Base-by-base conservation (phyloP, 1,140 invertebrate genomes). In the Drosophila gunungcola region DNA sequence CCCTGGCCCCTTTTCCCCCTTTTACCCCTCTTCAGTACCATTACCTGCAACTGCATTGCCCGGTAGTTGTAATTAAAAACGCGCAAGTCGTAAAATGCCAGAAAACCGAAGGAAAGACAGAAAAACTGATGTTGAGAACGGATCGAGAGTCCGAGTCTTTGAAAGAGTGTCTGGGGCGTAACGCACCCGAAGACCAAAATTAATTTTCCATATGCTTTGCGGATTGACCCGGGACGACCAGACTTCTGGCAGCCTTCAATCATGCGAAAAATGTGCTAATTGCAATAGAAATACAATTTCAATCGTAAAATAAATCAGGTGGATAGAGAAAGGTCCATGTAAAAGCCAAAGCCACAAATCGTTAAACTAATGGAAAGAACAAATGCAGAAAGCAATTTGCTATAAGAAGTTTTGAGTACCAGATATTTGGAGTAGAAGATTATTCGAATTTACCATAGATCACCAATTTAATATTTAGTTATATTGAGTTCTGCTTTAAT, bases 211-310 rank as follows among this genome's bases (percentile, higher is more conserved):
- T 80, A 82, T 82, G 57, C 61, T 76, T 45, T 43, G 53, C 43
- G 36, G 53, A 38, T 75, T 67, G 61, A 52, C 54, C 61, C 55
- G 42, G 48, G 70, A 64, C 70, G 53, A 69, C 51, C 32, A 5
- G 58, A 32, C 70, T 62, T 45, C 69, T 67, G 61, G 70, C 83
- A 80, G 79, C 60, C 75, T 84, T 89, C 80, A 88, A 88, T 83
- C 83, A 88, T 63, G 54, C 55, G 68, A 70, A 49, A 85, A 89
- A 84, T 88, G 76, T 77, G 84, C 80, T 88, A 88, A 88, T 88
- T 88, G 83, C 84, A 84, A 88, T 89, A 80, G 79, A 88, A 88
- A 69, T 72, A 88, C 84, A 83, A 83, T 83, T 88, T 88, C 83
- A 67, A 88, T 80, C 79, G 78, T 86, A 81, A 76, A 76, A 73